A percentile compares a stretch with the other conserved stretches of the same genome.
These are phyloP conservation scores for Drosophila melanica DNA, from an alignment of 1,140 invertebrate genomes.

Conservation along the genomic window DNA sequence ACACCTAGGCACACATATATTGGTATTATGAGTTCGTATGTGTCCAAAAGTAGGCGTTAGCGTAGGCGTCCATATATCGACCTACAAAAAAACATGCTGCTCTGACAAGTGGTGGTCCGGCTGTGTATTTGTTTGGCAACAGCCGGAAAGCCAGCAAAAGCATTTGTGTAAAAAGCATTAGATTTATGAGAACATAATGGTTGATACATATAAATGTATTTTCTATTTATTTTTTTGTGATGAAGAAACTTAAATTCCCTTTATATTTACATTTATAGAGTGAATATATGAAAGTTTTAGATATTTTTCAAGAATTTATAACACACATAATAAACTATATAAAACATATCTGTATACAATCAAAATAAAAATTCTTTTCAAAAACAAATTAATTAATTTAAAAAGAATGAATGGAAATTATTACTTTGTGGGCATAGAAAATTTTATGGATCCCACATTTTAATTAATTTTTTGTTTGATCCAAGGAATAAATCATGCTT, in stretches of 20 bases:
- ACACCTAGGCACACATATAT: not conserved
- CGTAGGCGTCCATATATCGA: constrained; percentile 63
- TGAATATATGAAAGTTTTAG: not conserved
- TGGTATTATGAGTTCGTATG: constrained; percentile 23
- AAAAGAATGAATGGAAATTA: too few relatives aligned
- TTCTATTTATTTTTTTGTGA: not conserved
- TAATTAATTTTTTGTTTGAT: too few relatives aligned
- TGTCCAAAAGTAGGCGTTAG: constrained; percentile 73
- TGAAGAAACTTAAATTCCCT: constrained; percentile 12
- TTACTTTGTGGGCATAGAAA: too few relatives aligned
- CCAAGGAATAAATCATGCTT: not conserved
- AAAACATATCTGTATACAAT: too few relatives aligned
- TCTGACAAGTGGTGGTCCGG: constrained; percentile 43
- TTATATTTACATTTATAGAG: not conserved
- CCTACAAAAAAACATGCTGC: constrained; percentile 50
- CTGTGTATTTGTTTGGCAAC: constrained; percentile 45
- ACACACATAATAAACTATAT: too few relatives aligned
- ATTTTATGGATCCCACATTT: too few relatives aligned
- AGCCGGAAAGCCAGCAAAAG: constrained; percentile 25
- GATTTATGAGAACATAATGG: constrained; percentile 57
- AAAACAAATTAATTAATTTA: too few relatives aligned
- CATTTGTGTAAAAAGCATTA: constrained; percentile 67
- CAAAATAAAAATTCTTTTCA: too few relatives aligned
- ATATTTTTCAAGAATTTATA: not conserved
- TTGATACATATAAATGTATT: not conserved